Percentiles rank a stretch among this genome's conserved stretches.
These are phyloP conservation scores for Tyrannus savana DNA, from an alignment of 2,113 vertebrate genomes.

Conservation along the genomic window DNA sequence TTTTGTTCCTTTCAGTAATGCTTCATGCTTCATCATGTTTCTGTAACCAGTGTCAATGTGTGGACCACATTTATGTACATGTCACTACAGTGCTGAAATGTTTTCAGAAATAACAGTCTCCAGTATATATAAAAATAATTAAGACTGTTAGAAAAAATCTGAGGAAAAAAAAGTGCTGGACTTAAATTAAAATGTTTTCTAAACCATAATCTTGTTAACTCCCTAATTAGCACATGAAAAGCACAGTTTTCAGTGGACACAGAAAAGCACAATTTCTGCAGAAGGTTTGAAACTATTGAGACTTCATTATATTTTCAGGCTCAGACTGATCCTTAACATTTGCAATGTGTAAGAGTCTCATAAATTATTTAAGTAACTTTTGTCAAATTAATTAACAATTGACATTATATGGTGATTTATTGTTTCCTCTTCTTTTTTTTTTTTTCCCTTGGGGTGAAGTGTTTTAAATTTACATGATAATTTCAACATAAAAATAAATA, in stretches of 20 bases:
- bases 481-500: background rate
- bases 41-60: background rate
- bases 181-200: background rate
- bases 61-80: background rate
- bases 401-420: background rate
- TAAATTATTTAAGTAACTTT: background rate
- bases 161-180: accelerated
- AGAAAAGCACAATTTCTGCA: background rate
- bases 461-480: background rate
- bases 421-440: background rate
- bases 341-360: background rate
- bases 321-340: background rate
- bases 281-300: background rate
- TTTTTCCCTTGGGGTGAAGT: too few species aligned
- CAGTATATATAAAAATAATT: background rate
- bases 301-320: background rate
- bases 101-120: background rate
- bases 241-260: background rate
- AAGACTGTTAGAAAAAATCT: background rate
- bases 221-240: background rate
- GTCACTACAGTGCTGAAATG: background rate
- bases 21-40: background rate
- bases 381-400: background rate
- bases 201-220: background rate
- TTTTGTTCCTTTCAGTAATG: background rate